phyloP scores from a whole-genome alignment of 1,140 invertebrate genomes.

The Drosophila athabasca region DNA sequence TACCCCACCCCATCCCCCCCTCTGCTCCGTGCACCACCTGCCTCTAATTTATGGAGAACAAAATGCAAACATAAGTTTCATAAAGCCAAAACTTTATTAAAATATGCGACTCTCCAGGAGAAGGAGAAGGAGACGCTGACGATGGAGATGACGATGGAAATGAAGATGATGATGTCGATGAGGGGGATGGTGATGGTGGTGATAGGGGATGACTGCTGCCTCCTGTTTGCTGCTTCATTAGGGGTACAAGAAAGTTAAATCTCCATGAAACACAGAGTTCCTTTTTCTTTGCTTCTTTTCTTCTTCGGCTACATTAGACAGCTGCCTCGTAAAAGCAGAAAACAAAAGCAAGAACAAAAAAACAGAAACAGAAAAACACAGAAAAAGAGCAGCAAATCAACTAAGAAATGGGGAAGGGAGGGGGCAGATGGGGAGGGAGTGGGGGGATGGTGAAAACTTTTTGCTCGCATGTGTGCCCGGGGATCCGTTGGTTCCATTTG shows the following conservation, averaged over 20 bases:
- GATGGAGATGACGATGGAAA: constrained; percentile 1
- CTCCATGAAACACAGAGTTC: constrained; percentile 72
- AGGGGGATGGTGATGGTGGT: constrained; percentile 9
- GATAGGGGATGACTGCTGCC: background rate
- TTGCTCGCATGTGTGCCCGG: constrained; percentile 36
- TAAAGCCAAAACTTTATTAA: constrained; percentile 71
- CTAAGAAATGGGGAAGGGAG: constrained; percentile 29
- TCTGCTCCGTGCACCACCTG: constrained; percentile 6
- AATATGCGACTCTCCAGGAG: constrained; percentile 64
- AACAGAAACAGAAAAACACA: background rate
- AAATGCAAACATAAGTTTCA: constrained; percentile 69
- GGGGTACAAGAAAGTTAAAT: constrained; percentile 63
- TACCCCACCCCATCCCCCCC: constrained; percentile 3
- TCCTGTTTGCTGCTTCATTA: constrained; percentile 58
- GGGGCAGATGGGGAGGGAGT: constrained; percentile 14
- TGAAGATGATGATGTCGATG: constrained; percentile 10
- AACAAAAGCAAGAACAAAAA: constrained; percentile 4
- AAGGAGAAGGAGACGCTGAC: no score
- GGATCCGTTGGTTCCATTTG: constrained; percentile 15
- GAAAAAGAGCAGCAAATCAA: constrained; percentile 68
- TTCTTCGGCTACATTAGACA: constrained; percentile 51
- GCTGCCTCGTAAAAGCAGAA: constrained; percentile 61
- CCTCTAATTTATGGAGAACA: constrained; percentile 72
- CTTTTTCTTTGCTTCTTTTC: constrained; percentile 23
- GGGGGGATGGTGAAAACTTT: constrained; percentile 54